Evolutionary conservation across 2,113 vertebrate genomes (phyloP), one percentile per base, ranked within the genome.

Genomic region (Epinephelus cyanopodus): DNA sequence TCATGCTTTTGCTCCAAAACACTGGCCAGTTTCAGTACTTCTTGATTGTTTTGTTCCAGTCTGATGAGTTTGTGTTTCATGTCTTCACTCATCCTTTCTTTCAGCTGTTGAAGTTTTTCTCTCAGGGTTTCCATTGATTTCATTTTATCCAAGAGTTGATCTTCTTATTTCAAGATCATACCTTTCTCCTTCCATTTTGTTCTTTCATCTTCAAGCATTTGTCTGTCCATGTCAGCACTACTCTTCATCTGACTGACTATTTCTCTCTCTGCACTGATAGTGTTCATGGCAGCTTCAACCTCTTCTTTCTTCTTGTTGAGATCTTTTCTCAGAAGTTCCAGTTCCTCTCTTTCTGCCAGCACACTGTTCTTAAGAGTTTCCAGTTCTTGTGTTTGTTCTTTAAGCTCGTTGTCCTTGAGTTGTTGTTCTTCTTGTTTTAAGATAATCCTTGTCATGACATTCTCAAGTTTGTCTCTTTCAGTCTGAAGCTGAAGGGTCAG

Each of bases 241-340:
- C 1, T 62, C n/a, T 68, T 80, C 2, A 84, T 42, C 27, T 68
- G 58, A 53, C 37, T 66, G 21, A 90, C 25, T 11, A 77, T 29
- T 57, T 39, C 39, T 77, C 52, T 83, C 2, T 90, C 82, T 50
- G 9, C 50, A 21, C 4, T 37, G 15, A 87, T 53, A n/a, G 4
- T 72, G 0, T 69, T 65, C 48, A 65, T 73, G 2, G 60, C 17
- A 14, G 27, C 47, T 45, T 83, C 54, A 2, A 66, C 3, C 12
- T 87, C 79, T 61, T 88, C 27, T 53, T 61, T 77, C 27, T 61
- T 47, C 9, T 57, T 21, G 12, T 62, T 77, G 12, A 87, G 13
- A 29, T 73, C 3, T 1, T 48, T 74, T 52, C 21, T 87, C 5
- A 74, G 18, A 13, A 12, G 0, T 8, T 89, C 50, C 11, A 90